Percentiles rank a stretch among this genome's conserved stretches.
Conservation (phyloP, 2,113 vertebrate genomes). For the Atrichornis clamosus region DNA sequence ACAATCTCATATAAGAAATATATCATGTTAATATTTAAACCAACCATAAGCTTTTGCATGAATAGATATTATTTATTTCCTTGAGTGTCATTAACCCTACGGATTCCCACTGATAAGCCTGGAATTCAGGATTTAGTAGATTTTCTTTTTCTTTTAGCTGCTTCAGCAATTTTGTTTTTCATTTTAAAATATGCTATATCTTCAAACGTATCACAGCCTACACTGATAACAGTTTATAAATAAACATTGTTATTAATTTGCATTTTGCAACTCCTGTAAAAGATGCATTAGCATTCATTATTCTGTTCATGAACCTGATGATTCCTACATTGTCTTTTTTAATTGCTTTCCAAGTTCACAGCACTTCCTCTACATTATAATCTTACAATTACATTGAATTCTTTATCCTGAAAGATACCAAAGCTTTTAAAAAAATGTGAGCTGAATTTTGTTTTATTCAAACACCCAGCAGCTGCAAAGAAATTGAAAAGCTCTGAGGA, state of each 20-base stretch:
- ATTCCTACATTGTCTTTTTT: conserved; percentile 58
- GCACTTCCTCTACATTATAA: conserved; percentile 33
- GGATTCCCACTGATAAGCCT: neutral
- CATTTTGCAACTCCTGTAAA: conserved; percentile 19
- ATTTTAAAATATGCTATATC: neutral
- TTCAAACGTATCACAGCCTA: neutral
- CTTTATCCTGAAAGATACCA: conserved; percentile 28
- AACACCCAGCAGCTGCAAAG: conserved; percentile 12
- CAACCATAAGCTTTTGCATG: neutral
- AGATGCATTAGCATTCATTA: conserved; percentile 32
- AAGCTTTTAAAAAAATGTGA: conserved; percentile 18
- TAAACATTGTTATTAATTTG: conserved; percentile 36
- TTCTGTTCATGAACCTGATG: conserved; percentile 36
- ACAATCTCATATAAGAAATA: neutral
- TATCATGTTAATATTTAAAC: neutral
- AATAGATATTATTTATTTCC: neutral
- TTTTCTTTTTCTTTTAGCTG: neutral
- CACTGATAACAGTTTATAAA: conserved; percentile 28
- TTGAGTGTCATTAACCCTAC: neutral
- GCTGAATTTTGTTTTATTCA: neutral
- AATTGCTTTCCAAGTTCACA: conserved; percentile 53
- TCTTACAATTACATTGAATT: neutral
- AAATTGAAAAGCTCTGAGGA: conserved; percentile 22
- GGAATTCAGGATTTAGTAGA: neutral
- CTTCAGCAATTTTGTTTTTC: neutral